These are phyloP conservation scores for Aegithalos caudatus DNA, from an alignment of 2,113 vertebrate species.

Conservation along the genomic window DNA sequence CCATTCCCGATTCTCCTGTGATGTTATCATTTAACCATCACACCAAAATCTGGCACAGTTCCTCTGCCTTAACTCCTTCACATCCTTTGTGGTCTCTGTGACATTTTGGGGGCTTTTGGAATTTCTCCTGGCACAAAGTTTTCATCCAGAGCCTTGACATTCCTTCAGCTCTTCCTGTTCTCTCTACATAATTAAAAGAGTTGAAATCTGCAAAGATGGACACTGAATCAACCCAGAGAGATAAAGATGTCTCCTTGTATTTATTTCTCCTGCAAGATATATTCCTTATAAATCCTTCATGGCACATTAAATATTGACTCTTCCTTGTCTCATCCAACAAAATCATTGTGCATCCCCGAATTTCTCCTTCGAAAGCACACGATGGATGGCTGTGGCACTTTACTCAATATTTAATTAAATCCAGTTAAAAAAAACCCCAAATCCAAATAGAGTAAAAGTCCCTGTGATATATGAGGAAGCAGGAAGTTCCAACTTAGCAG, in stretches of 20 bases:
- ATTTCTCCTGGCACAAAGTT: rapidly evolving
- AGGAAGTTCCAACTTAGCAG: not conserved
- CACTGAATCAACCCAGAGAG: not conserved
- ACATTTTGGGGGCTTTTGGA: not conserved
- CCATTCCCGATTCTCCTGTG: not conserved
- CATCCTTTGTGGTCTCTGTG: rapidly evolving
- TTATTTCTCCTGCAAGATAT: slow-evolving; percentile 22
- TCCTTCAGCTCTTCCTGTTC: not conserved
- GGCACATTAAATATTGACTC: slow-evolving; percentile 61
- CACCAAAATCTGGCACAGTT: rapidly evolving
- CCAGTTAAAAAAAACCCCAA: not conserved
- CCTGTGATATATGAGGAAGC: not conserved
- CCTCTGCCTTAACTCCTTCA: not conserved
- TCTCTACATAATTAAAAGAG: slow-evolving; percentile 30
- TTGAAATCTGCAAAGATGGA: not conserved
- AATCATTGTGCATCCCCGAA: not conserved
- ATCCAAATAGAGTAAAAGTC: not conserved
- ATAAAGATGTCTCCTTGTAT: slow-evolving; percentile 30
- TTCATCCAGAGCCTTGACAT: not conserved
- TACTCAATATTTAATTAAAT: slow-evolving; percentile 56
- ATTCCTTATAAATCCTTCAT: slow-evolving; percentile 55
- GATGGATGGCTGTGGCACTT: slow-evolving; percentile 12
- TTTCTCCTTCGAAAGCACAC: not conserved
- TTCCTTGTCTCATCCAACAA: slow-evolving; percentile 4
- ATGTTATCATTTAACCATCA: not conserved